Conservation (phyloP, 2,113 vertebrate genomes). For the Ariopsis seemanni region DNA sequence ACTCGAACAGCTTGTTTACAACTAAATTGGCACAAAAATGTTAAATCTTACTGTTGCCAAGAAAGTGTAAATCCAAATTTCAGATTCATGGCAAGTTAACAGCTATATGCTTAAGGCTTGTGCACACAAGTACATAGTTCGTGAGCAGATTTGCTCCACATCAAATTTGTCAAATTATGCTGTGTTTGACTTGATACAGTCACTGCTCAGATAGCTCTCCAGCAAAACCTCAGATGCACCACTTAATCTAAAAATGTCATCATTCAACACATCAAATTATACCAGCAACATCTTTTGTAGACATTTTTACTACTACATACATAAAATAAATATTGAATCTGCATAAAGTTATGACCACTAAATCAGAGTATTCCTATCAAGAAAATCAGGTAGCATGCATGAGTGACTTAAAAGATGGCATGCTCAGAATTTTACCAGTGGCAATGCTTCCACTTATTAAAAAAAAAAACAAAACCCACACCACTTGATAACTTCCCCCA, state of each 20-base stretch:
- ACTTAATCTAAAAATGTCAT: not conserved
- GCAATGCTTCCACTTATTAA: too few relatives aligned
- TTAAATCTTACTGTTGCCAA: not conserved
- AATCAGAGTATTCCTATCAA: too few relatives aligned
- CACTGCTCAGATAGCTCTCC: not conserved
- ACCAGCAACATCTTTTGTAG: not conserved
- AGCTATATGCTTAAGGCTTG: not conserved
- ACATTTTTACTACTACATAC: not conserved
- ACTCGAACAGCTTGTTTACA: not conserved
- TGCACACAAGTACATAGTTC: not conserved
- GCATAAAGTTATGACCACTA: not conserved
- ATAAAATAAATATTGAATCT: constrained; percentile 26
- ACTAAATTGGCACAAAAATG: not conserved
- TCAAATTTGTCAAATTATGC: not conserved
- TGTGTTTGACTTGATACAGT: not conserved
- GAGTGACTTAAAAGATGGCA: too few relatives aligned
- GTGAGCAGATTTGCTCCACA: not conserved
- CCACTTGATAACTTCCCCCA: too few relatives aligned
- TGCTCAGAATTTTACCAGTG: too few relatives aligned
- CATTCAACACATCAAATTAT: not conserved
- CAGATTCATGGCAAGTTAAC: not conserved
- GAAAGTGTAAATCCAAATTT: not conserved
- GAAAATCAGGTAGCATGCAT: too few relatives aligned
- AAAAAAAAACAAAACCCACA: too few relatives aligned
- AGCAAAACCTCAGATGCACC: not conserved